These are phyloP conservation scores for Hystrix brachyura DNA, from an alignment of 2,113 vertebrate species.

Conservation along the genomic window DNA sequence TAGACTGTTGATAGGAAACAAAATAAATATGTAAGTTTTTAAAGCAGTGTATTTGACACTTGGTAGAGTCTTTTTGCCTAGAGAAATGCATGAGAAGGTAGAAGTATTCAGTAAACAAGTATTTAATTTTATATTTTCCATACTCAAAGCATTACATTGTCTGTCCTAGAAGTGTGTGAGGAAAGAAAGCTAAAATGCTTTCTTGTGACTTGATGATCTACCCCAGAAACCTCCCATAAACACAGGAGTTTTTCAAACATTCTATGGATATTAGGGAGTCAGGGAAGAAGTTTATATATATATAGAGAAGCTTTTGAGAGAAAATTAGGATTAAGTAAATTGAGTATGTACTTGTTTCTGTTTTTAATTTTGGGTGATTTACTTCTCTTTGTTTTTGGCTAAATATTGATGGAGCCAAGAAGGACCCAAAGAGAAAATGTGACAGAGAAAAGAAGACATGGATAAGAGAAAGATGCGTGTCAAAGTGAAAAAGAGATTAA, in stretches of 20 bases:
- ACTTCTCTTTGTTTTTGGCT: neutral
- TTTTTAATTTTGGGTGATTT: neutral
- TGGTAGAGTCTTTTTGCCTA: conserved; percentile 12
- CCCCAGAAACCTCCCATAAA: neutral
- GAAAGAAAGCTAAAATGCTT: neutral
- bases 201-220: neutral
- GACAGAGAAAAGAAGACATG: neutral
- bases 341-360: neutral
- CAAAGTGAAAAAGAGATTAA: neutral
- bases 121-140: conserved; percentile 32
- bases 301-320: neutral
- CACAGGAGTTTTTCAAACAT: neutral
- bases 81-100: neutral
- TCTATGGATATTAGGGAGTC: neutral
- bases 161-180: neutral
- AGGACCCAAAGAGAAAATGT: neutral
- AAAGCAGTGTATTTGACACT: neutral
- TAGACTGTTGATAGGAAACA: conserved; percentile 42
- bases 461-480: neutral
- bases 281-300: neutral
- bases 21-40: conserved; percentile 54
- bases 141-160: neutral
- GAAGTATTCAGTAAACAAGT: neutral
- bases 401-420: neutral
- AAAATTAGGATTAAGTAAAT: neutral